Base-by-base conservation (phyloP, 2,888 invertebrate genomes). In the Polydesmus complanatus region DNA sequence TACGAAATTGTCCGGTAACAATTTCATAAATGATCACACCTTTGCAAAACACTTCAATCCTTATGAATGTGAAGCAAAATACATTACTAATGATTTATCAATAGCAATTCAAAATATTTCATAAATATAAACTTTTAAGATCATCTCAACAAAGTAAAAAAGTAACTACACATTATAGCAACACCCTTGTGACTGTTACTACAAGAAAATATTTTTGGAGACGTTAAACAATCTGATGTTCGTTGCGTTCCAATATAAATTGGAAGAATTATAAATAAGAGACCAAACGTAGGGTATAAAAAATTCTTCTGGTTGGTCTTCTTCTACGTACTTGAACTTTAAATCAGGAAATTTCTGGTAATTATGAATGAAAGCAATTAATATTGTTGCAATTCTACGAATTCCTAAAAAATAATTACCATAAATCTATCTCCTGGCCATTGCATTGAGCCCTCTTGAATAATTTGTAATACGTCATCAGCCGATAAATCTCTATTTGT, bases 231-330 rank as follows among this genome's bases (percentile, higher is more conserved):
- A 67, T 61, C 69, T 69, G 58, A 78, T 71, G 62, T 74, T 71
- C 2, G 71, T 68, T 2, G 75, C 69, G 62, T 75, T 75, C 75
- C 78, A 81, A 69, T 79, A 77, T 53, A 81, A 70, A 60, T 77
- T 77, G 1, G 80, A 78, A 51, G 76, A 75, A 62, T 77, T 75
- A 64, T 75, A 78, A 37, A 96, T 88, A 59, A 98, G 78, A 2
- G 88, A 88, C 98, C 98, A 98, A 25, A 97, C 91, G 74, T 99
- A 98, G 0, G 98, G 98, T 67, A 97, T 93, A 78, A 99, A 98
- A 79, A 98, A 98, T 71, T 97, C 96, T 73, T 97, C 97, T 0
- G 97, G 97, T 62, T 89, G 85, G 66, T 97, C 97, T 74, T 99
- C 98, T 76, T 99, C 98, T 0, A 98, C 97, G 72, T 98, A 98